Evolutionary conservation across 1,140 invertebrate species (phyloP).

Genomic region (Choristoneura fumiferana): DNA sequence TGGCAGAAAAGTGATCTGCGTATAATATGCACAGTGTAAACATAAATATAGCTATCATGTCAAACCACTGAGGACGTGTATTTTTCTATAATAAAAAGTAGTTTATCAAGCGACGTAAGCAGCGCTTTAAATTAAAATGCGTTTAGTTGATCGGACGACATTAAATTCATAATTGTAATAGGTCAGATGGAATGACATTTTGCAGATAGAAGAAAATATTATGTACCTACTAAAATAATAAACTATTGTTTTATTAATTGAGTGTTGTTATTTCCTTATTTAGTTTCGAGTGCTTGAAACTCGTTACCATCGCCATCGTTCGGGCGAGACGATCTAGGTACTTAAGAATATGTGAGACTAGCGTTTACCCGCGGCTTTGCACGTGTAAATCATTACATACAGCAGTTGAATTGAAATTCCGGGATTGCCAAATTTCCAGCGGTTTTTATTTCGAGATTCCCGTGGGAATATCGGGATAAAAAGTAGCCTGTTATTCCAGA

Average conservation of each 20-base stretch:
- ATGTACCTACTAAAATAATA: constrained; percentile 46
- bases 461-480: no score
- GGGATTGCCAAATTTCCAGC: no score
- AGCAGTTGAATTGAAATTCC: no score
- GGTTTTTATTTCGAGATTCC: no score
- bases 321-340: no score
- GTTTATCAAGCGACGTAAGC: constrained; percentile 41
- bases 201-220: constrained; percentile 42
- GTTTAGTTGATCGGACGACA: constrained; percentile 36
- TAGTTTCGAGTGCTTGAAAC: no score
- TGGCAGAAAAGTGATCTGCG: constrained; percentile 1
- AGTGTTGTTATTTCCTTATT: constrained; percentile 29
- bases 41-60: constrained; percentile 37
- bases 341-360: no score
- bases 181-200: constrained; percentile 23
- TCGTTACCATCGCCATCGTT: no score
- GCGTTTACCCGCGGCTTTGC: no score
- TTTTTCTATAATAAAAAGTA: constrained; percentile 68
- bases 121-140: constrained; percentile 54
- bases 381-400: no score
- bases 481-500: no score
- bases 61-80: constrained; percentile 74
- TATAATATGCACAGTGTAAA: constrained; percentile 39
- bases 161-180: constrained; percentile 33
- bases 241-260: constrained; percentile 58